phyloP scores from a whole-genome alignment of 1,140 invertebrate species.

The Heliconius melpomene region DNA sequence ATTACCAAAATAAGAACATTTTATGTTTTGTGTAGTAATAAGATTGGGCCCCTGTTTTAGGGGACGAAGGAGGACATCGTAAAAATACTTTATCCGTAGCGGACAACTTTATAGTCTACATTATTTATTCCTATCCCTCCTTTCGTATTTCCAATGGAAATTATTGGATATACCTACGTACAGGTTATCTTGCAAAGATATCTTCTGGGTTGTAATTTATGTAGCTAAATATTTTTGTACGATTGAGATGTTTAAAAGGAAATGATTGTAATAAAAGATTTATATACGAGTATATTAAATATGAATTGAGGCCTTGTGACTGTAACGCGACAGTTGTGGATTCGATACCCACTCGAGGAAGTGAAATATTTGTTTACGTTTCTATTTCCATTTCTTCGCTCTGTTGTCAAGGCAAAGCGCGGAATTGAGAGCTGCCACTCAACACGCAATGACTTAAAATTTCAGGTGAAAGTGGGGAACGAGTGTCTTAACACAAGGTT shows the following conservation, averaged over 20 bases:
- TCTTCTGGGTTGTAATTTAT: background rate
- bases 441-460: too few relatives aligned
- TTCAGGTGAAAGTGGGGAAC: too few relatives aligned
- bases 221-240: background rate
- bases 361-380: too few relatives aligned
- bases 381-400: too few relatives aligned
- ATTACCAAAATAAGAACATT: conserved; percentile 15
- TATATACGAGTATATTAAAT: too few relatives aligned
- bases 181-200: background rate
- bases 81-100: conserved; percentile 41
- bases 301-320: too few relatives aligned
- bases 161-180: background rate
- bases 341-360: too few relatives aligned
- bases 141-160: conserved; percentile 13
- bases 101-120: conserved; percentile 30
- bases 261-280: background rate
- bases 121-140: conserved; percentile 36
- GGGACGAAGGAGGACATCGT: conserved; percentile 34
- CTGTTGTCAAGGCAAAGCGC: too few relatives aligned
- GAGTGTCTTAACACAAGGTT: too few relatives aligned
- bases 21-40: conserved; percentile 32
- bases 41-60: conserved; percentile 27
- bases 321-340: too few relatives aligned
- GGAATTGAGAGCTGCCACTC: too few relatives aligned
- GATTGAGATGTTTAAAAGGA: background rate